phyloP scores from a whole-genome alignment of 1,140 invertebrate species.

The Drosophila obscura region DNA sequence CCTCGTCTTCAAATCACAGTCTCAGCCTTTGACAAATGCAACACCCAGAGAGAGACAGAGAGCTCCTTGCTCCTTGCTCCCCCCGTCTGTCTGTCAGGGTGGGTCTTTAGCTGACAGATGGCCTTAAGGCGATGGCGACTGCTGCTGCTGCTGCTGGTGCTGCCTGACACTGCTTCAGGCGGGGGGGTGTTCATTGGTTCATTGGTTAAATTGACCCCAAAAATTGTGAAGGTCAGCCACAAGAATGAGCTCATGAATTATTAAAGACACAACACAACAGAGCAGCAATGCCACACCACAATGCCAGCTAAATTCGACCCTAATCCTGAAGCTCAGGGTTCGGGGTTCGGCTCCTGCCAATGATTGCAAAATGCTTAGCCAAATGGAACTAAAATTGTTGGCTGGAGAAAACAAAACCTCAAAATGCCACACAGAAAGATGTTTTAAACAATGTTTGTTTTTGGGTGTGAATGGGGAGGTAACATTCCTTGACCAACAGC shows the following conservation, averaged over 20 bases:
- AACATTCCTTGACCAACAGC: slow-evolving; percentile 33
- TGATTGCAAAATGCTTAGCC: slow-evolving; percentile 70
- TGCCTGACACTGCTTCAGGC: background rate
- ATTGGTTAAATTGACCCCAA: slow-evolving; percentile 64
- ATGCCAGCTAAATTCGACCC: slow-evolving; percentile 47
- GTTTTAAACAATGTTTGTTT: slow-evolving; percentile 46
- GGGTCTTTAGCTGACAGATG: slow-evolving; percentile 37
- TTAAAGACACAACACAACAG: slow-evolving; percentile 50
- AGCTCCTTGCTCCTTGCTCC: background rate
- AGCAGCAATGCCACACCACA: slow-evolving; percentile 7
- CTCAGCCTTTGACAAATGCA: slow-evolving; percentile 35
- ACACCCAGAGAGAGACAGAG: slow-evolving; percentile 23
- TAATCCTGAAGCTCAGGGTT: slow-evolving; percentile 47
- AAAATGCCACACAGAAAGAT: slow-evolving; percentile 50
- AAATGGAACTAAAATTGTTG: slow-evolving; percentile 62
- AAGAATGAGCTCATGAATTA: slow-evolving; percentile 58
- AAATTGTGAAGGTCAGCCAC: slow-evolving; percentile 73
- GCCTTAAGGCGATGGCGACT: slow-evolving; percentile 21
- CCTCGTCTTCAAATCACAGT: slow-evolving; percentile 40
- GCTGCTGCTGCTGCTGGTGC: slow-evolving; percentile 4
- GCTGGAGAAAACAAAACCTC: slow-evolving; percentile 17
- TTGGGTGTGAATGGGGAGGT: background rate
- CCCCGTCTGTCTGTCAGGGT: slow-evolving; percentile 12
- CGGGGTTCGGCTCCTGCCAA: slow-evolving; percentile 30
- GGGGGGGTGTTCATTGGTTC: background rate